Evolutionary conservation across 2,888 invertebrate genomes (phyloP).

Genomic region (Cataglyphis cursor): DNA sequence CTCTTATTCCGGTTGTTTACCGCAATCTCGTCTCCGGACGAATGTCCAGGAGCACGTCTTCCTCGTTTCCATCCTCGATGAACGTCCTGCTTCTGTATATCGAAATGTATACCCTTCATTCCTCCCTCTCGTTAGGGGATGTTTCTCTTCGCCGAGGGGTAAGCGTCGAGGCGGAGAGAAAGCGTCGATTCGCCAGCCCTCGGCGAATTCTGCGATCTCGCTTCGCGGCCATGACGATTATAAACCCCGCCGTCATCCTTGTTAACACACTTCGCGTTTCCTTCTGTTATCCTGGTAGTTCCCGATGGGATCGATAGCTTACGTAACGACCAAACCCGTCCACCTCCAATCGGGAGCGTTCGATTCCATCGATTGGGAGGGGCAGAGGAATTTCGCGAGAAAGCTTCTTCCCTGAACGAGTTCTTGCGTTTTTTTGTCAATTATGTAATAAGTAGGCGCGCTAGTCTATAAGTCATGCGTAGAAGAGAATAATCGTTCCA

Average conservation of each 20-base stretch:
- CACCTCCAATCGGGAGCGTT: conserved; percentile 31
- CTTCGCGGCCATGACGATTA: conserved; percentile 47
- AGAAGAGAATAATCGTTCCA: neutral
- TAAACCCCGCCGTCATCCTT: conserved; percentile 28
- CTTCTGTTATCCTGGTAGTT: conserved; percentile 83
- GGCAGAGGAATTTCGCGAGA: neutral
- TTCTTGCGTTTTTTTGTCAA: neutral
- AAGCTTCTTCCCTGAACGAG: too few species aligned
- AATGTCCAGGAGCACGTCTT: conserved; percentile 71
- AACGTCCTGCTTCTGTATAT: neutral
- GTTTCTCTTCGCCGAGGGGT: conserved; percentile 13
- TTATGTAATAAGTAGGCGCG: neutral
- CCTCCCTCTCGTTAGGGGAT: conserved; percentile 23
- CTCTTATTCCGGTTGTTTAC: conserved; percentile 84
- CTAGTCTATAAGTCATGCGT: neutral
- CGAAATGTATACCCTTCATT: neutral
- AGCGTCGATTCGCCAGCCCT: conserved; percentile 26
- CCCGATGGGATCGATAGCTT: conserved; percentile 86
- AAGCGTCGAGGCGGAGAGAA: conserved; percentile 12
- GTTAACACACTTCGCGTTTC: conserved; percentile 42
- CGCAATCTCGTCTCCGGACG: conserved; percentile 81
- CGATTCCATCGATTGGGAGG: conserved; percentile 40
- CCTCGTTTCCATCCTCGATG: neutral
- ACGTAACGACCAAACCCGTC: conserved; percentile 77
- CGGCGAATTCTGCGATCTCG: conserved; percentile 32